A percentile compares a stretch with the other conserved stretches of the same genome.
phyloP scores from a whole-genome alignment of 2,888 invertebrate genomes.

The Prosapia bicincta region DNA sequence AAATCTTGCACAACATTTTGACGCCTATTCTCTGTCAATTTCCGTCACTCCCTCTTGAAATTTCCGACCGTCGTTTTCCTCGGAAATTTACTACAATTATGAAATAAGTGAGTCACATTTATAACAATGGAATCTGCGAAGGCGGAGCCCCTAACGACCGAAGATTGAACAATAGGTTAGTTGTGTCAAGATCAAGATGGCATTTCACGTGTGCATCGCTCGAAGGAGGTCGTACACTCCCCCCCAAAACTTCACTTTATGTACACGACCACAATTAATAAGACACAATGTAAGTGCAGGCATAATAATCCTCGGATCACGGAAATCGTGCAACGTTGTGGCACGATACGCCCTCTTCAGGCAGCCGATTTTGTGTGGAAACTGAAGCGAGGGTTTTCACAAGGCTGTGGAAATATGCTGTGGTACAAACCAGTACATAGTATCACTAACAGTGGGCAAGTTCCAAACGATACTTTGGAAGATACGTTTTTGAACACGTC shows the following conservation, averaged over 20 bases:
- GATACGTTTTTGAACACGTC: too few relatives aligned
- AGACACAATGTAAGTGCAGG: not conserved
- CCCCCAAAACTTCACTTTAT: not conserved
- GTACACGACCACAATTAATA: not conserved
- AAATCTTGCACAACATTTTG: too few relatives aligned
- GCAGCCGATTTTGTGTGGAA: not conserved
- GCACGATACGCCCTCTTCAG: not conserved
- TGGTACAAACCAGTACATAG: too few relatives aligned
- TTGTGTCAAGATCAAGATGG: not conserved
- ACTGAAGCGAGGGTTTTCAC: not conserved
- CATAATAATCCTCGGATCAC: not conserved
- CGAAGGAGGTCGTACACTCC: not conserved
- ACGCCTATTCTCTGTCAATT: too few relatives aligned
- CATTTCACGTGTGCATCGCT: not conserved
- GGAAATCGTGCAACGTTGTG: not conserved
- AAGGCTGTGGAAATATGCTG: not conserved
- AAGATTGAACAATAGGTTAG: not conserved
- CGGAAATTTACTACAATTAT: too few relatives aligned
- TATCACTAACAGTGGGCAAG: too few relatives aligned
- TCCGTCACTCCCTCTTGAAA: too few relatives aligned
- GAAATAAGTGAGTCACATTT: too few relatives aligned
- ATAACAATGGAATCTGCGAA: not conserved
- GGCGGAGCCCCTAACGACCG: not conserved
- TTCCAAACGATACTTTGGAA: too few relatives aligned
- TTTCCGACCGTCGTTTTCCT: too few relatives aligned